These are phyloP conservation scores for Neodon shergylaensis DNA, from an alignment of 2,113 vertebrate genomes.

Conservation along the genomic window DNA sequence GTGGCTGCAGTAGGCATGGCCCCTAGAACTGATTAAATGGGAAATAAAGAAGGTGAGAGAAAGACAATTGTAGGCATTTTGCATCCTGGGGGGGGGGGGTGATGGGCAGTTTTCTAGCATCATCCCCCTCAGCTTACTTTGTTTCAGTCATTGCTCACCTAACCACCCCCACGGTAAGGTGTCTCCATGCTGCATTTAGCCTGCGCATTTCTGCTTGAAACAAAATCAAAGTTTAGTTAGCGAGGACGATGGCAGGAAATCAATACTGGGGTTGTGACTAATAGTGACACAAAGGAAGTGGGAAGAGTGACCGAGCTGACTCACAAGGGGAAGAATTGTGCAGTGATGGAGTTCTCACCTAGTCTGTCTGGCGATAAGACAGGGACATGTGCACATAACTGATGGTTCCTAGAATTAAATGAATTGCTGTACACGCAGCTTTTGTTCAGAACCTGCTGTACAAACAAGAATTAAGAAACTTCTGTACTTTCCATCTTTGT, in stretches of 20 bases:
- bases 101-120: background rate
- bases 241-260: background rate
- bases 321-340: background rate
- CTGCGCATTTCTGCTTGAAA: background rate
- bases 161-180: background rate
- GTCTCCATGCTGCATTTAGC: background rate
- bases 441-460: constrained; percentile 44
- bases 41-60: background rate
- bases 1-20: background rate
- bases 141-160: background rate
- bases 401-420: constrained; percentile 3
- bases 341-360: background rate
- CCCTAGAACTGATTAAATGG: background rate
- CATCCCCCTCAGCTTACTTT: background rate
- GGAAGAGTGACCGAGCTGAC: background rate
- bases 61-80: background rate
- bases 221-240: constrained; percentile 23
- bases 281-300: background rate
- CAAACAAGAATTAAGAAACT: constrained; percentile 13
- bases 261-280: background rate
- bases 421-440: background rate
- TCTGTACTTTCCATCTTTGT: background rate
- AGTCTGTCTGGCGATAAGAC: background rate
- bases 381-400: background rate
- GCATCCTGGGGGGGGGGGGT: background rate